A percentile compares a stretch with the other conserved stretches of the same genome.
phyloP scores from a whole-genome alignment of 1,140 invertebrate species.

The Drosophila arawakana region DNA sequence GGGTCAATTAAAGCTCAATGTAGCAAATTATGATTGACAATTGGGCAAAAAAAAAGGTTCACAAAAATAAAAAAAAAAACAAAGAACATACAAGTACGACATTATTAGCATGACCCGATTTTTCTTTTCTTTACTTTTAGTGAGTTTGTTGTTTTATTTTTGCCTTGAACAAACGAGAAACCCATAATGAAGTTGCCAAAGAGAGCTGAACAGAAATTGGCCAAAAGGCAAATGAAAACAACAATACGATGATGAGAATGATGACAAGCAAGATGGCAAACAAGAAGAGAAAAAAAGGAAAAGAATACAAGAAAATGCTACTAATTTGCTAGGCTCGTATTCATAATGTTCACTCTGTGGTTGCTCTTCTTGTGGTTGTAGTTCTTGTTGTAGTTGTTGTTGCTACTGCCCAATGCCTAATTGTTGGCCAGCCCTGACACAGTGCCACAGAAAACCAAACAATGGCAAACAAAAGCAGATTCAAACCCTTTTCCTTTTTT shows the following conservation, averaged over 20 bases:
- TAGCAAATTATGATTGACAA: slow-evolving; percentile 63
- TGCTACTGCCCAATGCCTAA: slow-evolving; percentile 52
- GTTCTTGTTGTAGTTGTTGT: slow-evolving; percentile 15
- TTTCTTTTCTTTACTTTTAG: slow-evolving; percentile 40
- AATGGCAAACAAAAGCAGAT: slow-evolving; percentile 51
- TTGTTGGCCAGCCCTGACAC: slow-evolving; percentile 79
- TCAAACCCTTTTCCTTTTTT: slow-evolving; percentile 45
- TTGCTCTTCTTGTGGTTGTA: background rate
- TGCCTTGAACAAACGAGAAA: slow-evolving; percentile 38
- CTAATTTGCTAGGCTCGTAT: slow-evolving; percentile 73
- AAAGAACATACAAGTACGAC: slow-evolving; percentile 33
- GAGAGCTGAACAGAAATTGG: slow-evolving; percentile 38
- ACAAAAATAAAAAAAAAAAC: background rate
- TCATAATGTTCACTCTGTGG: slow-evolving; percentile 43
- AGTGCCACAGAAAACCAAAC: slow-evolving; percentile 60
- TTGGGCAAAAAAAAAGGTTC: slow-evolving; percentile 13
- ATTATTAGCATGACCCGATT: slow-evolving; percentile 71
- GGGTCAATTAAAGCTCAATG: slow-evolving; percentile 56
- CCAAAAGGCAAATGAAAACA: slow-evolving; percentile 76
- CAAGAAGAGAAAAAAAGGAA: slow-evolving; percentile 6
- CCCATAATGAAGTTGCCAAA: slow-evolving; percentile 73
- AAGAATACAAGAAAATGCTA: slow-evolving; percentile 33
- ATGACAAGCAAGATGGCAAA: slow-evolving; percentile 33
- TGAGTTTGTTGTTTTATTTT: slow-evolving; percentile 13
- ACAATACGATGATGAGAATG: slow-evolving; percentile 63